These are phyloP conservation scores for Calliopsis andreniformis DNA, from an alignment of 1,140 invertebrate species.

Conservation along the genomic window DNA sequence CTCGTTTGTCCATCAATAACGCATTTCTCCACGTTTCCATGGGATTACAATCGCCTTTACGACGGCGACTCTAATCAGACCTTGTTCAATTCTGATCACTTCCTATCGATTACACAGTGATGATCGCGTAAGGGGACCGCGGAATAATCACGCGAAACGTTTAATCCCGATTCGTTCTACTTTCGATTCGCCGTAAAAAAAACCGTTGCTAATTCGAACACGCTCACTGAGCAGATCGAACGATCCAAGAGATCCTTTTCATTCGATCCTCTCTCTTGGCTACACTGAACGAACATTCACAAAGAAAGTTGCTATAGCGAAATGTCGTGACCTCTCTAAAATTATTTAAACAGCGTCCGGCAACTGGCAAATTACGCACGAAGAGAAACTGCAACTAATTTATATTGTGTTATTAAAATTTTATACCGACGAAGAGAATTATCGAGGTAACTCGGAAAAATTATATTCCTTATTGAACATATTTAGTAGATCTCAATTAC, in stretches of 20 bases:
- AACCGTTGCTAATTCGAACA: background rate
- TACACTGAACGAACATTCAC: background rate
- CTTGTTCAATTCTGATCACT: background rate
- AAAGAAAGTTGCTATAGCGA: background rate
- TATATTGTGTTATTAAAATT: too few relatives aligned
- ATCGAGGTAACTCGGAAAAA: too few relatives aligned
- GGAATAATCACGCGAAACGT: background rate
- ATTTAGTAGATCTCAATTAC: too few relatives aligned
- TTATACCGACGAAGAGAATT: too few relatives aligned
- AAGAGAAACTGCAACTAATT: too few relatives aligned
- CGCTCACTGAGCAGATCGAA: background rate
- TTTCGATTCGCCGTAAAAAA: background rate
- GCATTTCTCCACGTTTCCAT: slow-evolving; percentile 16
- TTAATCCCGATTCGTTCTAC: background rate
- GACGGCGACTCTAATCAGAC: background rate
- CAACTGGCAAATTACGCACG: too few relatives aligned
- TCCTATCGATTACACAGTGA: background rate
- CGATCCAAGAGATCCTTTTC: background rate
- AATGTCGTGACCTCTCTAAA: background rate
- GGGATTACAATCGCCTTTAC: slow-evolving; percentile 8
- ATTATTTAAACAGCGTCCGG: too few relatives aligned
- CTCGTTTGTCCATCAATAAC: slow-evolving; percentile 31
- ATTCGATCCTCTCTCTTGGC: background rate
- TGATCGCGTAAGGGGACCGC: background rate
- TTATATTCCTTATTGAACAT: too few relatives aligned